Evolutionary conservation across 2,888 invertebrate species (phyloP), one percentile per base, ranked within the genome.

Genomic region (Torymus aiolomorphi): DNA sequence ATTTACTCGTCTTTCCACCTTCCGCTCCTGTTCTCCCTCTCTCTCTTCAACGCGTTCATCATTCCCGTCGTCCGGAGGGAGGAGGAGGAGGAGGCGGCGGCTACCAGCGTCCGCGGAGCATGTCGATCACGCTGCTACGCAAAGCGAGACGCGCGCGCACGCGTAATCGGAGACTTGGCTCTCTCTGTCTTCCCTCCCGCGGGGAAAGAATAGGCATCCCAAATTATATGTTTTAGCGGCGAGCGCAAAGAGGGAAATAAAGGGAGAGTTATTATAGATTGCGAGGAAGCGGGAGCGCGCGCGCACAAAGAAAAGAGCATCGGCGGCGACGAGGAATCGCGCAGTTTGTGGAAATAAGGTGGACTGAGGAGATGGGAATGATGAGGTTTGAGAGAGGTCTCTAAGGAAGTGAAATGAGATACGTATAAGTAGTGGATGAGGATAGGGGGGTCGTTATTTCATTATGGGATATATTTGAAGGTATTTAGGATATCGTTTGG

Each of bases 111-210:
- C 57, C 49, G 12, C 76, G 56, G 16, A 80, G 80, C 80, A 80
- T 80, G 76, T 76, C 76, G 75, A 73, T 31, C n/a, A n/a, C 42
- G 18, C 57, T 18, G 66, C 65, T 62, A 69, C 73, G 78, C 65
- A 73, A 73, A 73, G 73, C 78, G 51, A 73, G 61, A 31, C 11
- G 59, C 56, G 18, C 11, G 63, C 20, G 20, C 24, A 67, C 78
- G 70, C 51, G 81, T 78, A 82, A 83, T 73, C 74, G 78, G 78
- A 77, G 81, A 83, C 73, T 67, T 71, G 69, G 24, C 71, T 80
- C 67, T 20, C 16, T 54, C 57, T 54, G 71, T 31, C 18, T 31
- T 49, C 72, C 66, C 62, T 61, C 16, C 65, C 8, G 42, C 42
- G 8, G 42, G 8, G 42, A 52, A 24, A 65, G 63, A 67, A 49